Conservation (phyloP, 1,140 invertebrate genomes). For the Dreissena polymorpha region DNA sequence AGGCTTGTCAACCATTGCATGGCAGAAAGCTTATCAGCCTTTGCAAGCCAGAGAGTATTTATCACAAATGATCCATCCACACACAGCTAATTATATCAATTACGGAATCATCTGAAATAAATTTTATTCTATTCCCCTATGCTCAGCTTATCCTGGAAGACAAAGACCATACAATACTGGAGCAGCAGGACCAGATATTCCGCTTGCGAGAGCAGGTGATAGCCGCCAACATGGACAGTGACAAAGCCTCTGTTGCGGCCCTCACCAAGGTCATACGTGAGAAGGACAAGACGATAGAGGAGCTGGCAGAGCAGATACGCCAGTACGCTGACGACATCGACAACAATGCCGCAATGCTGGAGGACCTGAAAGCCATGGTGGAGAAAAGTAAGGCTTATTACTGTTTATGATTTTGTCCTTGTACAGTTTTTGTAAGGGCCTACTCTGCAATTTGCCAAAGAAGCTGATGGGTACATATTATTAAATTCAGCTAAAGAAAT, state of each 20-base stretch:
- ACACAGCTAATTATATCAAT: no score
- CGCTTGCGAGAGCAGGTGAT: conserved; percentile 79
- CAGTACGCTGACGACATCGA: conserved; percentile 87
- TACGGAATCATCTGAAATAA: no score
- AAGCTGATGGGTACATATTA: no score
- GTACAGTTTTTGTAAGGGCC: no score
- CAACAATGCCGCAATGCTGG: conserved; percentile 82
- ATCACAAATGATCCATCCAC: no score
- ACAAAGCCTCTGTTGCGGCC: conserved; percentile 78
- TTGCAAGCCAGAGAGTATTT: no score
- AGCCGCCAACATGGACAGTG: conserved; percentile 78
- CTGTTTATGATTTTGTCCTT: background rate
- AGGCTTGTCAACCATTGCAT: no score
- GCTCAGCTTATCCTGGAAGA: conserved; percentile 80
- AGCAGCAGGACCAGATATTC: conserved; percentile 80
- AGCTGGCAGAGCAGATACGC: conserved; percentile 85
- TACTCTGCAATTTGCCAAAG: no score
- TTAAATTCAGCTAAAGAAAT: no score
- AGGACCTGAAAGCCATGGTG: conserved; percentile 81
- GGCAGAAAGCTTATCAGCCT: no score
- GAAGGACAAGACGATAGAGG: conserved; percentile 85
- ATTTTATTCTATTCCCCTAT: no score
- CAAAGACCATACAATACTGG: conserved; percentile 85
- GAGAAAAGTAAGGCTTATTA: conserved; percentile 67
- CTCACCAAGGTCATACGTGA: conserved; percentile 81